phyloP scores from a whole-genome alignment of 1,140 invertebrate genomes.

The Charaxes varanes region DNA sequence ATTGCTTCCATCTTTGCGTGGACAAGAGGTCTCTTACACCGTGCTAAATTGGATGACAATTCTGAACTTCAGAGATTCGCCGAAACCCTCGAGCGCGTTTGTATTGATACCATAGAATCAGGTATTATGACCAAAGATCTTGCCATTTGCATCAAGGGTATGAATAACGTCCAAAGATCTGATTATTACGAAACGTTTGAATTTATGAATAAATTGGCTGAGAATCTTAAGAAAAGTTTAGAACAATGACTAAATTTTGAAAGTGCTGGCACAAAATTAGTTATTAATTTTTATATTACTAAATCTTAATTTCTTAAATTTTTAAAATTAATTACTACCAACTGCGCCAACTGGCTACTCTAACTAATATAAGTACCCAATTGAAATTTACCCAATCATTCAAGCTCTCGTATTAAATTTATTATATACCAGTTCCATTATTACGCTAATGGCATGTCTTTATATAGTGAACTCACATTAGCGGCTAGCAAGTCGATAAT shows the following conservation, averaged over 20 bases:
- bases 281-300: no score
- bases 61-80: constrained; percentile 84
- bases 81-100: constrained; percentile 90
- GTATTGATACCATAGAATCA: constrained; percentile 94
- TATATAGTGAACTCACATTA: no score
- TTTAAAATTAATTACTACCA: no score
- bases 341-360: no score
- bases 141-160: constrained; percentile 97
- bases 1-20: constrained; percentile 99
- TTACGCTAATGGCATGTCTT: no score
- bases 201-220: constrained; percentile 96
- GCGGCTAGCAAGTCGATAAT: no score
- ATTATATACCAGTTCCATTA: no score
- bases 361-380: no score
- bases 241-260: constrained; percentile 53
- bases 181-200: constrained; percentile 99
- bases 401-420: no score
- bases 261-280: no score
- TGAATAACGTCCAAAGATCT: constrained; percentile 84
- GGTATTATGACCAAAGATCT: constrained; percentile 99
- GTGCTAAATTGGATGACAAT: constrained; percentile 95
- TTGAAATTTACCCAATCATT: no score
- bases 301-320: no score
- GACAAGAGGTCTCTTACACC: constrained; percentile 93
- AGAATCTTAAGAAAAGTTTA: constrained; percentile 86